Conservation (phyloP, 2,113 vertebrate species). For the Heterocephalus glaber region DNA sequence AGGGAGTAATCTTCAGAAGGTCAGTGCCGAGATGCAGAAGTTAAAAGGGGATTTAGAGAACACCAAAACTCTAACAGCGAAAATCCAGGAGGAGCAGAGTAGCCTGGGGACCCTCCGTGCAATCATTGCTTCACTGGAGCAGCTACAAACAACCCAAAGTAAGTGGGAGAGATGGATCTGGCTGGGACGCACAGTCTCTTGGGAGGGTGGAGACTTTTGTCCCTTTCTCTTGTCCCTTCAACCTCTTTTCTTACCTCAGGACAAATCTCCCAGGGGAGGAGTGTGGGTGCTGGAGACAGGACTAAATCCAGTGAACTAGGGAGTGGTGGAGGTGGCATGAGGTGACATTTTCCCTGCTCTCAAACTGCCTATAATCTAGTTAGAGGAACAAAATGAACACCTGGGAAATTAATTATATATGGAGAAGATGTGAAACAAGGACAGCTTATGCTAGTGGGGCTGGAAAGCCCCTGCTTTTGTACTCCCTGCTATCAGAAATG, state of each 20-base stretch:
- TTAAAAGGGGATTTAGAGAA: slow-evolving; percentile 18
- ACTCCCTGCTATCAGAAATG: not conserved
- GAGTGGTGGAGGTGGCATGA: not conserved
- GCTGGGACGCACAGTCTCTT: not conserved
- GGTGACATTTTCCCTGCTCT: not conserved
- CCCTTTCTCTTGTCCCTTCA: not conserved
- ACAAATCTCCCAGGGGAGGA: not conserved
- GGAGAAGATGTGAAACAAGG: not conserved
- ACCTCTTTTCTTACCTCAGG: not conserved
- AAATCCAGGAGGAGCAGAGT: slow-evolving; percentile 44
- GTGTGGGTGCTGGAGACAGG: not conserved
- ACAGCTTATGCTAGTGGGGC: not conserved
- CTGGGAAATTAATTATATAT: not conserved
- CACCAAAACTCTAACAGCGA: not conserved
- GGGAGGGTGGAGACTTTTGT: not conserved
- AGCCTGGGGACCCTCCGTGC: not conserved
- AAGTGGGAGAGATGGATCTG: not conserved
- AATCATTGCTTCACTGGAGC: not conserved
- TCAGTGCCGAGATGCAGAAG: not conserved
- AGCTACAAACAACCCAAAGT: slow-evolving; percentile 54
- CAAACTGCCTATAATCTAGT: not conserved
- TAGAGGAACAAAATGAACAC: not conserved
- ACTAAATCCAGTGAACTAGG: not conserved
- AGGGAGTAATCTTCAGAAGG: not conserved
- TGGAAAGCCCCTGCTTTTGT: not conserved